These are phyloP conservation scores for Dolichotis patagonum DNA, from an alignment of 2,113 vertebrate species.

Conservation along the genomic window DNA sequence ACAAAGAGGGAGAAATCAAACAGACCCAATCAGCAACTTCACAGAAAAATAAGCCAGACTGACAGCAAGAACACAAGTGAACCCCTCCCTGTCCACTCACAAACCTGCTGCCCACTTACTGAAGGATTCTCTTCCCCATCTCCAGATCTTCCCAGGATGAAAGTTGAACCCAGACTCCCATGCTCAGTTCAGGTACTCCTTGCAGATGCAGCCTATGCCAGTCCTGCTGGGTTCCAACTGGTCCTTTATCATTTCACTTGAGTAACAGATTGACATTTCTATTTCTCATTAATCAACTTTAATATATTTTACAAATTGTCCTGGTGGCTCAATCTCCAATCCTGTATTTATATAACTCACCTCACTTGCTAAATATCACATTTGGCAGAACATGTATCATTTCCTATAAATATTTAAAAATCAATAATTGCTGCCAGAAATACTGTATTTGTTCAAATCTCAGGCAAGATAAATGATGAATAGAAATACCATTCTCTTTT, in stretches of 20 bases:
- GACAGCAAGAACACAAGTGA: background rate
- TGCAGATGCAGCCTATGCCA: background rate
- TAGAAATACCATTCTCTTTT: conserved; percentile 68
- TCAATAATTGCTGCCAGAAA: conserved; percentile 75
- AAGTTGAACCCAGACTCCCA: background rate
- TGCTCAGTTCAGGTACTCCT: background rate
- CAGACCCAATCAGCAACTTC: no score
- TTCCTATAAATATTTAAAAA: conserved; percentile 79
- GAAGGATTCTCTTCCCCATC: background rate
- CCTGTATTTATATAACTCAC: conserved; percentile 59
- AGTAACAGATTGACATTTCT: conserved; percentile 60
- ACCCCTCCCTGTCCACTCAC: background rate
- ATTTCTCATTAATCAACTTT: conserved; percentile 76
- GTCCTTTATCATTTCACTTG: conserved; percentile 21
- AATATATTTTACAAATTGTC: conserved; percentile 66
- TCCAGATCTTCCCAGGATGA: background rate
- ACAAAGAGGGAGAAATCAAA: no score
- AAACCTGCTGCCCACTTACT: background rate
- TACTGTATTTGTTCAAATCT: conserved; percentile 70
- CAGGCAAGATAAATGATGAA: conserved; percentile 65
- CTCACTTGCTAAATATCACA: conserved; percentile 77
- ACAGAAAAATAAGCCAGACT: background rate
- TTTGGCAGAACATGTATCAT: conserved; percentile 77
- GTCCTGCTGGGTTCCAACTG: background rate
- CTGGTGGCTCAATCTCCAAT: background rate